Conservation (phyloP, 2,888 invertebrate genomes). For the Mermis nigrescens region DNA sequence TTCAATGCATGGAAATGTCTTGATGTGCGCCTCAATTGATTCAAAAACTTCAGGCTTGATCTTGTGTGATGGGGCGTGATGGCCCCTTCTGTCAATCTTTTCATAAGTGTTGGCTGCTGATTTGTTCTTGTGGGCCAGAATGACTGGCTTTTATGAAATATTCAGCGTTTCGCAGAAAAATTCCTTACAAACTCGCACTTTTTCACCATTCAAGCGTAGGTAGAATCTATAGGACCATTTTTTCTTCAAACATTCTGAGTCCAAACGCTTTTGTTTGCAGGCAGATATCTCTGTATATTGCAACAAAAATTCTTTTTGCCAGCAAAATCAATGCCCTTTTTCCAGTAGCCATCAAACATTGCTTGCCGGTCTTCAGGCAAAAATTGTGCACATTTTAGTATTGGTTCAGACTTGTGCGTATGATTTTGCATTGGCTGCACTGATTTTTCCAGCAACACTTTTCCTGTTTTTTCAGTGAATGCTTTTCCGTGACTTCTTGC, state of each 20-base stretch:
- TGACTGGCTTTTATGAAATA: background rate
- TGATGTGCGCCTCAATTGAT: background rate
- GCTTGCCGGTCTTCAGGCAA: background rate
- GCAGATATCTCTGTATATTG: background rate
- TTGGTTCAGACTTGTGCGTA: background rate
- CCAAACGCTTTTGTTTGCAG: background rate
- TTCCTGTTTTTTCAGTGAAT: background rate
- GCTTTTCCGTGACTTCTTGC: background rate
- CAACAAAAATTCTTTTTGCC: background rate
- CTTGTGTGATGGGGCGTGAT: background rate
- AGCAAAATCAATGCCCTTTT: background rate
- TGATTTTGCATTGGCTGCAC: background rate
- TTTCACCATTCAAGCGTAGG: background rate
- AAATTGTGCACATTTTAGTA: background rate
- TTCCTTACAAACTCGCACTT: background rate
- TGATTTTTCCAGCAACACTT: background rate
- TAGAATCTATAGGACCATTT: too few relatives aligned
- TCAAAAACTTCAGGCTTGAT: background rate
- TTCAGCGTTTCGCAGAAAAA: background rate
- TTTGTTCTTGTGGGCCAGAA: background rate
- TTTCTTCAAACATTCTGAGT: too few relatives aligned
- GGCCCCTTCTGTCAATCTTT: background rate
- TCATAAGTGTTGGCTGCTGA: background rate
- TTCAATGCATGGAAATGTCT: background rate
- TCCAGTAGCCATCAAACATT: background rate